phyloP scores from a whole-genome alignment of 2,113 vertebrate species.

The Cryptomyrus ogoouensis region DNA sequence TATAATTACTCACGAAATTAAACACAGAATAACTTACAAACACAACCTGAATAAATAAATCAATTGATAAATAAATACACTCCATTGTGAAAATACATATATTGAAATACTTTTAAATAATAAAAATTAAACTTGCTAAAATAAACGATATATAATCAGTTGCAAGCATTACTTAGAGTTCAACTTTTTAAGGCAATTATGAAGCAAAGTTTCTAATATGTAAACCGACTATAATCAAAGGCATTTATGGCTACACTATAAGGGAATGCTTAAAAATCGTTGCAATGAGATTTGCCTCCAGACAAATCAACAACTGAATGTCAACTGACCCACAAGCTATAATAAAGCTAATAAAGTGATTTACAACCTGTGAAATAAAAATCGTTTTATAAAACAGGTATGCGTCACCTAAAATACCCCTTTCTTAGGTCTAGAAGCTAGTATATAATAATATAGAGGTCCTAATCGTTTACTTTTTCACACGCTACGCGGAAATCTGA shows the following conservation, averaged over 20 bases:
- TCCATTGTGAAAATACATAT: slow-evolving; percentile 62
- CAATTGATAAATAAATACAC: slow-evolving; percentile 75
- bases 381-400: slow-evolving; percentile 53
- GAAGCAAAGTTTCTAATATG: slow-evolving; percentile 67
- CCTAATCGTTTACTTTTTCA: slow-evolving; percentile 37
- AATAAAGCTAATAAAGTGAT: slow-evolving; percentile 79
- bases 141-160: slow-evolving; percentile 47
- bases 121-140: slow-evolving; percentile 52
- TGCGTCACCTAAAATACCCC: slow-evolving; percentile 55
- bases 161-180: slow-evolving; percentile 40
- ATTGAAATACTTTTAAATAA: slow-evolving; percentile 59
- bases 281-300: slow-evolving; percentile 61
- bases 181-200: slow-evolving; percentile 79
- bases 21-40: slow-evolving; percentile 69
- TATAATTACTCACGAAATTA: slow-evolving; percentile 46
- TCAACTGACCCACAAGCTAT: slow-evolving; percentile 77
- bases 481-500: slow-evolving; percentile 35
- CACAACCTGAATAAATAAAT: slow-evolving; percentile 89
- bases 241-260: slow-evolving; percentile 86
- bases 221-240: slow-evolving; percentile 70
- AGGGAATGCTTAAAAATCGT: slow-evolving; percentile 51
- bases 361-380: slow-evolving; percentile 65
- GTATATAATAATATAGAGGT: slow-evolving; percentile 55
- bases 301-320: slow-evolving; percentile 68
- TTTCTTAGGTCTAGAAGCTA: slow-evolving; percentile 70